phyloP scores from a whole-genome alignment of 2,888 invertebrate genomes.

The Clistopyga incitator region DNA sequence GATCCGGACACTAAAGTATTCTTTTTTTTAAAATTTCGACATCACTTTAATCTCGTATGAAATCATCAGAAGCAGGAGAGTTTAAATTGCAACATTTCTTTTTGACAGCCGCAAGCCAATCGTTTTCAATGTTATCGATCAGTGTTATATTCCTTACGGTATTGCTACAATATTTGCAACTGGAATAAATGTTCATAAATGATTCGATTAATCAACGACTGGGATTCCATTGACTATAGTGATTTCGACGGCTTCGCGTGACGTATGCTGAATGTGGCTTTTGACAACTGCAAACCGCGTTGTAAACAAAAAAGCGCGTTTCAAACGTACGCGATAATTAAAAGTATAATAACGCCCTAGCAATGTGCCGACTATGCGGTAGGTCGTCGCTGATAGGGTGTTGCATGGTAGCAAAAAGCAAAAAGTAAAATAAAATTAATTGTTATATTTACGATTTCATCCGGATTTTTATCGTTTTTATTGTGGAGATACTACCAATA shows the following conservation, averaged over 20 bases:
- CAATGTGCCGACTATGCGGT: conserved; percentile 32
- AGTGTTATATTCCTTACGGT: too few relatives aligned
- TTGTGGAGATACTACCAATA: too few relatives aligned
- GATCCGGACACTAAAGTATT: too few relatives aligned
- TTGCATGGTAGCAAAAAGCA: conserved; percentile 57
- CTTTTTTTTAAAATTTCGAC: too few relatives aligned
- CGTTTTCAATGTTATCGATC: background rate
- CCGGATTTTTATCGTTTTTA: too few relatives aligned
- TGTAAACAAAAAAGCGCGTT: conserved; percentile 29
- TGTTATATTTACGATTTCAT: too few relatives aligned
- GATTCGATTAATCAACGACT: background rate
- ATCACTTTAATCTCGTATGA: too few relatives aligned
- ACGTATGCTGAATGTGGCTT: background rate
- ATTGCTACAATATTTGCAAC: background rate
- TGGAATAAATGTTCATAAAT: background rate
- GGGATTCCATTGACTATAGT: background rate
- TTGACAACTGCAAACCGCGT: conserved; percentile 1
- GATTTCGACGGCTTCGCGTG: background rate
- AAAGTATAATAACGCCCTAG: conserved; percentile 64
- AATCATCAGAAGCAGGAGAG: too few relatives aligned
- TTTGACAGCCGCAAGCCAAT: background rate
- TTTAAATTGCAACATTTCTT: too few relatives aligned
- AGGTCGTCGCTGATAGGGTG: conserved; percentile 32
- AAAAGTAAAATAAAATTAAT: too few relatives aligned
- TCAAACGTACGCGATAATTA: conserved; percentile 60